Percentiles rank a stretch among this genome's conserved stretches.
phyloP scores from a whole-genome alignment of 2,113 vertebrate species.

The Pontoporia blainvillei region DNA sequence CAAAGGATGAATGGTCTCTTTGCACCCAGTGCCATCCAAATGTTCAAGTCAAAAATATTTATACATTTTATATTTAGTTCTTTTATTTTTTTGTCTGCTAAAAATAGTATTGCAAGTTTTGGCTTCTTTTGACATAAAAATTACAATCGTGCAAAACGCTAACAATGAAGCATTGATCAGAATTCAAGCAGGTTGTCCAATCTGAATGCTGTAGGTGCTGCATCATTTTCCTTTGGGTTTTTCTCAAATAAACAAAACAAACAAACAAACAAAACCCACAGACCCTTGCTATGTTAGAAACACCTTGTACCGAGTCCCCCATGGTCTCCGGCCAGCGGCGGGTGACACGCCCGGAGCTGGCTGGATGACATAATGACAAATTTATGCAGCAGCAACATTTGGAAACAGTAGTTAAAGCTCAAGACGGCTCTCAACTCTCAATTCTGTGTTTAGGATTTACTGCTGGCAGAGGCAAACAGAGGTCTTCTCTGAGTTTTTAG shows the following conservation, averaged over 20 bases:
- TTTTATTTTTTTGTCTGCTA: slow-evolving; percentile 73
- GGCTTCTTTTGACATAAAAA: slow-evolving; percentile 79
- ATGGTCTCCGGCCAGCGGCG: neutral
- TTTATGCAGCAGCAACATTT: neutral
- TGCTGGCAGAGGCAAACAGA: neutral
- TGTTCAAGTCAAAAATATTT: slow-evolving; percentile 86
- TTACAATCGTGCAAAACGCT: slow-evolving; percentile 79
- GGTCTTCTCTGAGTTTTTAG: neutral
- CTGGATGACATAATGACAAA: neutral
- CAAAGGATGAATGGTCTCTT: slow-evolving; percentile 77
- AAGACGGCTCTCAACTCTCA: neutral
- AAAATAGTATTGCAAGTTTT: slow-evolving; percentile 87
- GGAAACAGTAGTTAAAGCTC: slow-evolving; percentile 35
- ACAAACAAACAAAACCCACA: slow-evolving; percentile 27
- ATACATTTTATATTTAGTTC: slow-evolving; percentile 74
- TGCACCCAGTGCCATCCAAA: slow-evolving; percentile 78
- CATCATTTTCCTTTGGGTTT: neutral
- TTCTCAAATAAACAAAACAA: slow-evolving; percentile 28
- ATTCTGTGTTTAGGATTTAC: accelerated
- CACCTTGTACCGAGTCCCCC: neutral
- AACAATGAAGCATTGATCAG: slow-evolving; percentile 60
- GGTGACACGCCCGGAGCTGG: neutral
- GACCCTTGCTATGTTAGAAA: slow-evolving; percentile 7
- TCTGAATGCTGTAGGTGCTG: neutral
- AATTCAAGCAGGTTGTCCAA: slow-evolving; percentile 46